Base-by-base conservation (phyloP, 2,797 vertebrate species). In the Monodelphis domestica region DNA sequence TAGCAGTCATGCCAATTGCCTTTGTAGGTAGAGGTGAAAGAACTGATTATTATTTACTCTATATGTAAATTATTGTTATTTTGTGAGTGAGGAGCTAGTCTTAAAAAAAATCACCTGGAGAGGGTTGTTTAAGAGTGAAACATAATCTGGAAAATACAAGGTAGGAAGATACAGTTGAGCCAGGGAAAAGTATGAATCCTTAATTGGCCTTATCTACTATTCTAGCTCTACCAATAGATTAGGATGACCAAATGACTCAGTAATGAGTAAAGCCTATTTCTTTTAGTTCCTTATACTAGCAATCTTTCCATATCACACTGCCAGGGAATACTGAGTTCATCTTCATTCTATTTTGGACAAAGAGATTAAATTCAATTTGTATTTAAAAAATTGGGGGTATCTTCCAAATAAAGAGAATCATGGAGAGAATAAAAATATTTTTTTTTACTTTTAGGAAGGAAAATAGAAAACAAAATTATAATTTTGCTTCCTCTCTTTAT, bases 381-480 rank as follows among this genome's bases (percentile, higher is more conserved):
- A 50, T 59, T 54, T 3, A 50, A 33, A 91, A 87, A 14, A 53
- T 10, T 33, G 51, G 53, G 14, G 53, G 63, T 11, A 59, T 92
- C 92, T 93, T 92, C 38, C 89, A 87, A 93, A 57, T 91, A 59
- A 29, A 88, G 30, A 57, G 30, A 50, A 1, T 93, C 90, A 93
- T 17, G 26, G 55, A 89, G 92, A 56, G 52, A 87, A 89, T 33
- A 54, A 59, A 57, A 21, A 53, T 33, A 63, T 88, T 87, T 45
- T 63, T 56, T 90, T 50, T 38, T 33, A 70, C 33, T 70, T 70
- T 70, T 14, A 9, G 33, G 30, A 59, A 70, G n/a, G n/a, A 84
- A 70, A 11, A 84, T 84, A 88, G 63, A 88, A n/a, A 97, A 29
- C 14, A 91, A 84, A 84, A 54, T 12, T 15, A 0, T 91, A 96